Evolutionary conservation across 2,113 vertebrate species (phyloP).

Genomic region (Nerophis lumbriciformis): DNA sequence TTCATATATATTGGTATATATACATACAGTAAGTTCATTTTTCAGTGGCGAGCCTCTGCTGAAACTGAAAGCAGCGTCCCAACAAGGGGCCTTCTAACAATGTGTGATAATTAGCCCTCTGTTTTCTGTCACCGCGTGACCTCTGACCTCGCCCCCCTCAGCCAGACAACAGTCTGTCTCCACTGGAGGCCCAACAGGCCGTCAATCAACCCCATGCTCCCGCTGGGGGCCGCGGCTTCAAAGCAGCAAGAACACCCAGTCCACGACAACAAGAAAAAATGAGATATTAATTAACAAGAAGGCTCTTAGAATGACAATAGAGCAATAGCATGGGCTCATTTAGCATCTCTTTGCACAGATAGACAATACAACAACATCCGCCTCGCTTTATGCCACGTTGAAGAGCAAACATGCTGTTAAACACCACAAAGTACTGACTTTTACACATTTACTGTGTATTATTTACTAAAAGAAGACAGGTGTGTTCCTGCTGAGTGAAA

Average conservation of each 20-base stretch:
- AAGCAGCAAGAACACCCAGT: not conserved
- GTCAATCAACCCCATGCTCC: constrained; percentile 47
- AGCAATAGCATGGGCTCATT: not conserved
- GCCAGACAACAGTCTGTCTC: constrained; percentile 50
- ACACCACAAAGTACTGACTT: not conserved
- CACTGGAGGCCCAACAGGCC: constrained; percentile 47
- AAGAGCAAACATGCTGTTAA: not conserved
- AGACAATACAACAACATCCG: not conserved
- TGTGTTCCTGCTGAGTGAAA: too few relatives aligned
- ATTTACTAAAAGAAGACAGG: too few relatives aligned
- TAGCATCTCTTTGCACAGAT: not conserved
- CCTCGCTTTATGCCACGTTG: not conserved
- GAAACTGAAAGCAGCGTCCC: constrained; percentile 27
- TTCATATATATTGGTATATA: too few relatives aligned
- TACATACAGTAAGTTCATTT: not conserved
- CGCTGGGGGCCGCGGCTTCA: constrained; percentile 10
- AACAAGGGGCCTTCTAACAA: constrained; percentile 36
- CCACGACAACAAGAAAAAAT: not conserved
- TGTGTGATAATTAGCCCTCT: constrained; percentile 54
- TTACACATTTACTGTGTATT: too few relatives aligned
- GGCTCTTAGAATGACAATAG: not conserved
- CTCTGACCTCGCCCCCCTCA: constrained; percentile 52
- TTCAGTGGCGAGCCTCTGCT: constrained; percentile 10
- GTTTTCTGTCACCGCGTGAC: constrained; percentile 53
- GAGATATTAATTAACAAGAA: not conserved